Percentiles rank a stretch among this genome's conserved stretches.
These are phyloP conservation scores for Pandemis heparana DNA, from an alignment of 2,888 invertebrate species.

Conservation along the genomic window DNA sequence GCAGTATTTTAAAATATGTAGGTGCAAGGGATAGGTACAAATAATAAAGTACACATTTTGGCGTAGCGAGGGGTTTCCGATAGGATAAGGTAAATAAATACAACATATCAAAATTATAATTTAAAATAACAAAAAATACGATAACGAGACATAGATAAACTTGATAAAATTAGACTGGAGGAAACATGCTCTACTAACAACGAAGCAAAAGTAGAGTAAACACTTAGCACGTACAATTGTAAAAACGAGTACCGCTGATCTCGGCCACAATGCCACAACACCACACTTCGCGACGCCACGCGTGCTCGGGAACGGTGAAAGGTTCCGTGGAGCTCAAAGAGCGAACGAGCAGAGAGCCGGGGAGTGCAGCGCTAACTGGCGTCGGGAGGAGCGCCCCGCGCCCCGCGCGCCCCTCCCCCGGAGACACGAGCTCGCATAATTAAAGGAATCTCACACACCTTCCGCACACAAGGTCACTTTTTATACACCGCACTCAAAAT, in stretches of 20 bases:
- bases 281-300: conserved; percentile 80
- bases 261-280: conserved; percentile 76
- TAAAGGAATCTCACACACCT: conserved; percentile 78
- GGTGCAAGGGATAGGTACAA: conserved; percentile 13
- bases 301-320: conserved; percentile 79
- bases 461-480: conserved; percentile 76
- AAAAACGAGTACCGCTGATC: conserved; percentile 66
- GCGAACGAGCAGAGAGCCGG: conserved; percentile 77
- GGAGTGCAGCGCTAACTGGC: conserved; percentile 83
- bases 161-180: conserved; percentile 35
- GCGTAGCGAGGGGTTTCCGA: not conserved
- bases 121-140: not conserved
- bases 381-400: conserved; percentile 57
- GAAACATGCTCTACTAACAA: conserved; percentile 54
- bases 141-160: conserved; percentile 34
- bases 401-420: conserved; percentile 61
- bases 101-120: not conserved
- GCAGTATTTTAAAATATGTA: conserved; percentile 52
- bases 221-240: conserved; percentile 60
- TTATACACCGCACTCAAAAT: conserved; percentile 18
- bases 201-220: conserved; percentile 39
- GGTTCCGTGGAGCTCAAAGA: conserved; percentile 79
- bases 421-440: conserved; percentile 82
- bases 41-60: conserved; percentile 1
- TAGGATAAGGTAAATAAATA: conserved; percentile 14